Evolutionary conservation across 2,888 invertebrate species (phyloP).

Genomic region (Euzetes globulus): DNA sequence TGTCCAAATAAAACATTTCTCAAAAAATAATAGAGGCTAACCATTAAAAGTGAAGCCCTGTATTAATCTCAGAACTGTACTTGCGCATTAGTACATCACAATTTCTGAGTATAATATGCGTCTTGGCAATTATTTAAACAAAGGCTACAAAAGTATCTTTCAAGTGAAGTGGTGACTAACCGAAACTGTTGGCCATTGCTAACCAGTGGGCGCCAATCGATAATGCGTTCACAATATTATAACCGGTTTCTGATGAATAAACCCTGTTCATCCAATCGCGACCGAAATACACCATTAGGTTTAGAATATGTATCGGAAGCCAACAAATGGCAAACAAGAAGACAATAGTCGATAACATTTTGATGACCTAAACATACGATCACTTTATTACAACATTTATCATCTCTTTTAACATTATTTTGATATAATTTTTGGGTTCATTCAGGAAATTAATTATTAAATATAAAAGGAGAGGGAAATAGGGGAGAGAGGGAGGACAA

Average conservation of each 20-base stretch:
- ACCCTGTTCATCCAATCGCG: conserved; percentile 7
- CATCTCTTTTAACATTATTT: too few species aligned
- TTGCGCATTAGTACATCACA: too few species aligned
- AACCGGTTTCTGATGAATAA: neutral
- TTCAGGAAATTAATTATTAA: too few species aligned
- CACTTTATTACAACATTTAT: neutral
- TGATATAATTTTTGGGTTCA: too few species aligned
- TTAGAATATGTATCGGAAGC: conserved; percentile 48
- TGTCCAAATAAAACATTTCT: too few species aligned
- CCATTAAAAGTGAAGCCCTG: too few species aligned
- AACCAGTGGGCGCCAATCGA: conserved; percentile 38
- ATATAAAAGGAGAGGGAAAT: neutral
- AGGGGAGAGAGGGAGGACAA: neutral
- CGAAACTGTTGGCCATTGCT: conserved; percentile 43
- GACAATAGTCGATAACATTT: conserved; percentile 42
- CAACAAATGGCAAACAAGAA: conserved; percentile 41
- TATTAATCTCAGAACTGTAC: too few species aligned
- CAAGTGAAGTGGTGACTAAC: too few species aligned
- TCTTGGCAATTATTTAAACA: too few species aligned
- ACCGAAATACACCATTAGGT: conserved; percentile 38
- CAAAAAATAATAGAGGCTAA: too few species aligned
- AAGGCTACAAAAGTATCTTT: too few species aligned
- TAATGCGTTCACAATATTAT: neutral
- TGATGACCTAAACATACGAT: conserved; percentile 38
- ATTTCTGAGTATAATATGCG: too few species aligned